Evolutionary conservation across 2,797 vertebrate species (phyloP).

Genomic region (Antennarius maculatus): DNA sequence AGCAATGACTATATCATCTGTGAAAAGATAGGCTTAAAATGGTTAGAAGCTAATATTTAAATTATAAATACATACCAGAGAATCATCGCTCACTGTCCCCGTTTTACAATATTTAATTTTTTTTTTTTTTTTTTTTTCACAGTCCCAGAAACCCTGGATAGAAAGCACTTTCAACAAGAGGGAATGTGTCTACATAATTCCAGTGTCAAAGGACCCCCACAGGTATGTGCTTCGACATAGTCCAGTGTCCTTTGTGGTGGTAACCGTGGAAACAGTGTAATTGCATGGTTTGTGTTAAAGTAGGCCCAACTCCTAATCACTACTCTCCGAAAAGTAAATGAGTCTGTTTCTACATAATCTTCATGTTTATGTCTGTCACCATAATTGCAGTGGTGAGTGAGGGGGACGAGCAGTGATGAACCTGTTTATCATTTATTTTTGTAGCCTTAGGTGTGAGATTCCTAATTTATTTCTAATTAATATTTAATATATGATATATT

Average conservation of each 20-base stretch:
- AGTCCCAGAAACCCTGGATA: slow-evolving; percentile 99
- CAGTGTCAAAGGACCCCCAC: slow-evolving; percentile 99
- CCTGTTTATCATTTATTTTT: slow-evolving; percentile 20
- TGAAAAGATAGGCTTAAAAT: slow-evolving; percentile 3
- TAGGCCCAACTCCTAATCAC: slow-evolving; percentile 66
- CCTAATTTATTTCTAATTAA: background rate
- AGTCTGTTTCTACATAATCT: slow-evolving; percentile 65
- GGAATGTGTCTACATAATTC: slow-evolving; percentile 99
- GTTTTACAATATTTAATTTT: slow-evolving; percentile 21
- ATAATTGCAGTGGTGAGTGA: slow-evolving; percentile 60
- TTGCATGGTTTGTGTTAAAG: slow-evolving; percentile 61
- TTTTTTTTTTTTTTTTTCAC: slow-evolving; percentile 64
- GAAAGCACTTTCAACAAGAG: slow-evolving; percentile 99
- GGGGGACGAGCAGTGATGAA: slow-evolving; percentile 41
- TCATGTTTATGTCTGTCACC: slow-evolving; percentile 65
- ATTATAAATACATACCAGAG: background rate
- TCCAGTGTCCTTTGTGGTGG: slow-evolving; percentile 44
- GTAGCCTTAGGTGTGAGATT: background rate
- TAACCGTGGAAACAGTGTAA: slow-evolving; percentile 65
- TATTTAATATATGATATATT: background rate
- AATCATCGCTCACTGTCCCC: background rate
- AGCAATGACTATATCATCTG: background rate
- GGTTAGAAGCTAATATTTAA: slow-evolving; percentile 8
- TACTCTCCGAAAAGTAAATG: slow-evolving; percentile 60
- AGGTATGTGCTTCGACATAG: slow-evolving; percentile 83